Evolutionary conservation across 2,797 vertebrate genomes (phyloP).

Genomic region (Somateria mollissima): DNA sequence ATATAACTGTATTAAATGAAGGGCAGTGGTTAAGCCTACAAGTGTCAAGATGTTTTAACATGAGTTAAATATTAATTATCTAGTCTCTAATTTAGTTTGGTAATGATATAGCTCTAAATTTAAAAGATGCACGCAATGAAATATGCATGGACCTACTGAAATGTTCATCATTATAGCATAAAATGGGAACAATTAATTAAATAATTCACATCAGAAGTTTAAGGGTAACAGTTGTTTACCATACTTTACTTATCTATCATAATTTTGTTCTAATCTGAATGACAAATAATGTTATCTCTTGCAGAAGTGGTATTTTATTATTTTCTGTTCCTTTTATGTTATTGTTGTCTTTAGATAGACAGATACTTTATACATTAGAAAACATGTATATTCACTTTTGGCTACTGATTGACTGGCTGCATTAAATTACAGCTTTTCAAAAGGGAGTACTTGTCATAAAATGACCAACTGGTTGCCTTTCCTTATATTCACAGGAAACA

Average conservation of each 20-base stretch:
- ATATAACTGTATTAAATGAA: not conserved
- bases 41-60: constrained; percentile 11
- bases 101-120: constrained; percentile 22
- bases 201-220: constrained; percentile 3
- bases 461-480: not conserved
- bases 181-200: constrained; percentile 39
- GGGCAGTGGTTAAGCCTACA: not conserved
- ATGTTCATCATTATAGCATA: not conserved
- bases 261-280: not conserved
- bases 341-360: no score
- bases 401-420: not conserved
- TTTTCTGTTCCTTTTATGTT: not conserved
- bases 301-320: not conserved
- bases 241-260: not conserved
- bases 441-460: not conserved
- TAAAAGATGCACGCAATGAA: constrained; percentile 35
- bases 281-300: not conserved
- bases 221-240: not conserved
- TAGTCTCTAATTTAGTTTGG: constrained; percentile 26
- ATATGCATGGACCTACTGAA: constrained; percentile 18
- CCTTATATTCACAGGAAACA: not conserved
- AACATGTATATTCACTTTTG: not conserved
- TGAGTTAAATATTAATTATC: constrained; percentile 54
- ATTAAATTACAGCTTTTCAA: not conserved
- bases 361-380: not conserved